These are phyloP conservation scores for Griposia aprilina DNA, from an alignment of 2,888 invertebrate genomes.

Conservation along the genomic window DNA sequence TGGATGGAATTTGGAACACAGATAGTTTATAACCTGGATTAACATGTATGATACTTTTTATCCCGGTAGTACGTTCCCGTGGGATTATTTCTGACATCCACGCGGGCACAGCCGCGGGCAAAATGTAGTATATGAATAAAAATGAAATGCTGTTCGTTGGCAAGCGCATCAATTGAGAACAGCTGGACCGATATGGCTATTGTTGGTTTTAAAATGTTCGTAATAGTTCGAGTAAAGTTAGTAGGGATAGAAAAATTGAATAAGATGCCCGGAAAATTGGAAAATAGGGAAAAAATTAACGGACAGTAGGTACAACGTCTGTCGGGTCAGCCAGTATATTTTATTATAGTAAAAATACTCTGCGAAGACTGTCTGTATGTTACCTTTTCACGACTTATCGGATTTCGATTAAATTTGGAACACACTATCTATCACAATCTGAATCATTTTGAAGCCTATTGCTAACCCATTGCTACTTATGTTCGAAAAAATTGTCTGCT, in stretches of 20 bases:
- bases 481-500: too few species aligned
- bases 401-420: background rate
- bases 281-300: background rate
- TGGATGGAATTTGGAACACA: too few species aligned
- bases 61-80: too few species aligned
- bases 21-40: too few species aligned
- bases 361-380: background rate
- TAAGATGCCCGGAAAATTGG: background rate
- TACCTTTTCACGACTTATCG: background rate
- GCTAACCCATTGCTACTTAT: too few species aligned
- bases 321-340: background rate
- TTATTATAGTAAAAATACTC: background rate
- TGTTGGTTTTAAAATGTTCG: background rate
- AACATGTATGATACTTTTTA: too few species aligned
- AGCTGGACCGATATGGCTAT: background rate
- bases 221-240: background rate
- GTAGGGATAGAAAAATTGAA: background rate
- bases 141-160: background rate
- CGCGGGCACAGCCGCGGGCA: too few species aligned
- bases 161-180: background rate
- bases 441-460: too few species aligned
- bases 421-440: too few species aligned
- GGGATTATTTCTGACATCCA: too few species aligned
- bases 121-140: too few species aligned
- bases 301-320: background rate